Conservation (phyloP, 1,140 invertebrate genomes). For the Microplitis mediator region DNA sequence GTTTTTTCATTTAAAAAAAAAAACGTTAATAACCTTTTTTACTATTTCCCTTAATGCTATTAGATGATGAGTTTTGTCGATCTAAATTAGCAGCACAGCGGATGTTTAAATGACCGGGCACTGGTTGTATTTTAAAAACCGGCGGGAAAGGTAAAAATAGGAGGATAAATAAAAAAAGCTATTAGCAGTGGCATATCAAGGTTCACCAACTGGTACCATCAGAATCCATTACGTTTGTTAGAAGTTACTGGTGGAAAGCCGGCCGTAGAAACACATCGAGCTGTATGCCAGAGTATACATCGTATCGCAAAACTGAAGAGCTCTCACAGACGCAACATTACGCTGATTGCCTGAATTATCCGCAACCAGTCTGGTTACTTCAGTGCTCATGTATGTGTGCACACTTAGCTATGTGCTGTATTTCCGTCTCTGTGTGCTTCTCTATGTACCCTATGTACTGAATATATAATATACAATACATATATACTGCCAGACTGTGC, state of each 20-base stretch:
- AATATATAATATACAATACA: not conserved
- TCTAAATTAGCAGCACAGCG: no score
- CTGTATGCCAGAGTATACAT: constrained; percentile 23
- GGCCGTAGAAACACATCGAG: constrained; percentile 3
- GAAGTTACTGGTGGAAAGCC: constrained; percentile 13
- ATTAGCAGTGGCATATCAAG: not conserved
- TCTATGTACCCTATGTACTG: not conserved
- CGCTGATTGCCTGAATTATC: constrained; percentile 63
- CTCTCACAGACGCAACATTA: constrained; percentile 61
- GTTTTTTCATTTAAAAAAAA: not conserved
- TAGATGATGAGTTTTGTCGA: not conserved
- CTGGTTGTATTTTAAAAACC: not conserved
- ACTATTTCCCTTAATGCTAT: not conserved
- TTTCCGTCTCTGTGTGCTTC: not conserved
- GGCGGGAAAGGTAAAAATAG: no score
- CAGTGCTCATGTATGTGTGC: constrained; percentile 25
- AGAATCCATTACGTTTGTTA: constrained; percentile 8
- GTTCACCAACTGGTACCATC: not conserved
- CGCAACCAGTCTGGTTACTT: constrained; percentile 48
- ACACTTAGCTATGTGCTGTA: constrained; percentile 20
- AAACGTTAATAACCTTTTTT: not conserved
- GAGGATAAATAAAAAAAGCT: not conserved
- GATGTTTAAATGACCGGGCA: not conserved
- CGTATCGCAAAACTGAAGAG: constrained; percentile 48
- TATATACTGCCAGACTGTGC: not conserved